These are phyloP conservation scores for Delphinapterus leucas DNA, from an alignment of 2,113 vertebrate species.

Conservation along the genomic window DNA sequence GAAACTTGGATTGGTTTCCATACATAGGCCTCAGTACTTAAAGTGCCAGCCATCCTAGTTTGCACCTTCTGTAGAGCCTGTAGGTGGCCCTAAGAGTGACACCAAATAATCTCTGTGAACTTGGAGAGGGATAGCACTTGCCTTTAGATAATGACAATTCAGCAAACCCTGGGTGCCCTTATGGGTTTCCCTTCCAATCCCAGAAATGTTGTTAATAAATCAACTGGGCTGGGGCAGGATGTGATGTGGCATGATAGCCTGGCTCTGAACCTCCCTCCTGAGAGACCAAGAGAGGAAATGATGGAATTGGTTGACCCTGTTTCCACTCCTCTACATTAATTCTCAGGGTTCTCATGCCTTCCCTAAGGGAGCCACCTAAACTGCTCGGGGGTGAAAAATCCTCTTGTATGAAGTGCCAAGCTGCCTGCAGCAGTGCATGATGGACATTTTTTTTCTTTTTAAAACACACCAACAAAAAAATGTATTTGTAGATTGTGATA, in stretches of 20 bases:
- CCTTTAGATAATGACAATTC: constrained; percentile 3
- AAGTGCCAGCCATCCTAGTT: constrained; percentile 30
- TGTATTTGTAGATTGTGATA: constrained; percentile 86
- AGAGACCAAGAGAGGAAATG: background rate
- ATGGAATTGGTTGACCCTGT: constrained; percentile 61
- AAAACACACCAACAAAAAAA: constrained; percentile 81
- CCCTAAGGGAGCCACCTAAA: constrained; percentile 75
- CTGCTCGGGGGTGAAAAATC: constrained; percentile 87
- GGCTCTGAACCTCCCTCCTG: constrained; percentile 43
- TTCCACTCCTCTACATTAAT: constrained; percentile 53
- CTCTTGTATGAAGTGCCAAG: constrained; percentile 74
- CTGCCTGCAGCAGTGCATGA: constrained; percentile 80
- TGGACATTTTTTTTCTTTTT: constrained; percentile 80
- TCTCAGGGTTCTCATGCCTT: constrained; percentile 55
- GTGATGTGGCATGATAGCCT: constrained; percentile 33
- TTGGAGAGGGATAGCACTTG: constrained; percentile 26
- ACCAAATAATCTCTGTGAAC: constrained; percentile 21
- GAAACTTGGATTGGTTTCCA: constrained; percentile 52
- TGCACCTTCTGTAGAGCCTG: constrained; percentile 7
- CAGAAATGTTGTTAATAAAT: constrained; percentile 23
- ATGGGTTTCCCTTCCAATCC: constrained; percentile 39
- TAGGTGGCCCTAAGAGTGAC: constrained; percentile 9
- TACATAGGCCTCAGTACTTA: constrained; percentile 7
- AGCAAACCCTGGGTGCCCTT: constrained; percentile 33
- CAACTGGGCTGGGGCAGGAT: constrained; percentile 43